phyloP scores from a whole-genome alignment of 2,797 vertebrate species.

The Poeciliopsis infans region DNA sequence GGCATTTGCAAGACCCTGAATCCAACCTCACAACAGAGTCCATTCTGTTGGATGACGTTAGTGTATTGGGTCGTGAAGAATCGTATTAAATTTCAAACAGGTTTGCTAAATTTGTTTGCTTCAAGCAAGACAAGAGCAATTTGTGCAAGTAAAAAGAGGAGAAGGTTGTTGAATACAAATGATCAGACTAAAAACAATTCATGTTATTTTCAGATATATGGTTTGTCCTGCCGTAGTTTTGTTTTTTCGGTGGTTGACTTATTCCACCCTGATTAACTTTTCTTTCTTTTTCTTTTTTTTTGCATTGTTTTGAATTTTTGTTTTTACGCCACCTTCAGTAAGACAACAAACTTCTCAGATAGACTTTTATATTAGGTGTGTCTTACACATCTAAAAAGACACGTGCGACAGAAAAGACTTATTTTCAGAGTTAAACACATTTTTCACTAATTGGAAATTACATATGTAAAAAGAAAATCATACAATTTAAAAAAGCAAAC shows the following conservation, averaged over 20 bases:
- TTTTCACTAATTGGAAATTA: neutral
- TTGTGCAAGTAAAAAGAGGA: constrained; percentile 1
- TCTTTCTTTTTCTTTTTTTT: neutral
- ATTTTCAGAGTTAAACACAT: neutral
- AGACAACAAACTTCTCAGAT: neutral
- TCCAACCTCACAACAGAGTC: constrained; percentile 19
- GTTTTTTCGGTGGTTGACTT: neutral
- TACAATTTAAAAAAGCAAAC: neutral
- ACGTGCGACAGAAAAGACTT: neutral
- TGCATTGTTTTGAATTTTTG: neutral
- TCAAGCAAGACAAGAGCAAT: neutral
- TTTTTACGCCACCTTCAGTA: neutral
- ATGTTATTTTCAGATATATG: neutral
- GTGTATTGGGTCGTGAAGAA: constrained; percentile 5
- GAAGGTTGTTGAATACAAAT: constrained; percentile 7
- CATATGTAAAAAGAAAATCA: too few relatives aligned
- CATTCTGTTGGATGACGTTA: neutral
- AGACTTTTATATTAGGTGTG: too few relatives aligned
- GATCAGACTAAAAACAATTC: neutral
- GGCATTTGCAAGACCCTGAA: constrained; percentile 40
- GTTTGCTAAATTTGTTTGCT: constrained; percentile 9
- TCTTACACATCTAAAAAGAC: neutral
- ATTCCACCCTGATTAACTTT: neutral
- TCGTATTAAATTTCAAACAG: neutral
- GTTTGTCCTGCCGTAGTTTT: neutral